These are phyloP conservation scores for Simalia tracyae DNA, from an alignment of 2,797 vertebrate genomes.

Conservation along the genomic window DNA sequence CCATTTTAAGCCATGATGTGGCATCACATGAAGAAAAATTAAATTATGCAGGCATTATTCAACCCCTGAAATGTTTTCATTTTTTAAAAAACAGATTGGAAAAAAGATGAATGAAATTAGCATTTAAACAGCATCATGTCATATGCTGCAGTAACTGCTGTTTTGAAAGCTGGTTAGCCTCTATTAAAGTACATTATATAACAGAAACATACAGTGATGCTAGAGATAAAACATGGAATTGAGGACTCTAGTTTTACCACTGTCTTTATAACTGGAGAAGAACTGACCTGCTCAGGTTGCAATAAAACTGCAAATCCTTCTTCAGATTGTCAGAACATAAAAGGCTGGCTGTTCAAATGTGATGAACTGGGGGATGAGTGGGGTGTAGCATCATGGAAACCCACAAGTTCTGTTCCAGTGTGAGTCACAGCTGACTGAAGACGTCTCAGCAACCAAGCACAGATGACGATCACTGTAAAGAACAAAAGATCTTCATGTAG, in stretches of 20 bases:
- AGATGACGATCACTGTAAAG: too few relatives aligned
- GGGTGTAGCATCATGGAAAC: not conserved
- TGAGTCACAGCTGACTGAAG: too few relatives aligned
- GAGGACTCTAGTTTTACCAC: slow-evolving; percentile 10
- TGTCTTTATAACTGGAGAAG: slow-evolving; percentile 25
- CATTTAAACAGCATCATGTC: slow-evolving; percentile 54
- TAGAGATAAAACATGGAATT: slow-evolving; percentile 29
- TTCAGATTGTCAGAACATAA: slow-evolving; percentile 26
- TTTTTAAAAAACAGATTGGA: slow-evolving; percentile 29
- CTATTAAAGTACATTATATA: slow-evolving; percentile 52
- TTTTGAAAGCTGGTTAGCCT: slow-evolving; percentile 48
- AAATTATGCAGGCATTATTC: slow-evolving; percentile 60
- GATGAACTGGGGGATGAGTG: not conserved
- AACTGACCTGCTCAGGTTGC: not conserved
- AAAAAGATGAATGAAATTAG: slow-evolving; percentile 59
- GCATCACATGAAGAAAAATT: slow-evolving; percentile 56
- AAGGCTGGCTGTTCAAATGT: not conserved
- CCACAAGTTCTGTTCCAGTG: not conserved
- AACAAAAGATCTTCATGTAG: too few relatives aligned
- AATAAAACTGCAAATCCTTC: slow-evolving; percentile 27
- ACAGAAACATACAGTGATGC: slow-evolving; percentile 39
- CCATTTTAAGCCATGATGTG: not conserved
- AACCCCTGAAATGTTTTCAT: slow-evolving; percentile 38
- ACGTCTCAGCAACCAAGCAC: too few relatives aligned
- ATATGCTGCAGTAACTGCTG: slow-evolving; percentile 41